Evolutionary conservation across 2,113 vertebrate genomes (phyloP).

Genomic region (Polypterus senegalus): DNA sequence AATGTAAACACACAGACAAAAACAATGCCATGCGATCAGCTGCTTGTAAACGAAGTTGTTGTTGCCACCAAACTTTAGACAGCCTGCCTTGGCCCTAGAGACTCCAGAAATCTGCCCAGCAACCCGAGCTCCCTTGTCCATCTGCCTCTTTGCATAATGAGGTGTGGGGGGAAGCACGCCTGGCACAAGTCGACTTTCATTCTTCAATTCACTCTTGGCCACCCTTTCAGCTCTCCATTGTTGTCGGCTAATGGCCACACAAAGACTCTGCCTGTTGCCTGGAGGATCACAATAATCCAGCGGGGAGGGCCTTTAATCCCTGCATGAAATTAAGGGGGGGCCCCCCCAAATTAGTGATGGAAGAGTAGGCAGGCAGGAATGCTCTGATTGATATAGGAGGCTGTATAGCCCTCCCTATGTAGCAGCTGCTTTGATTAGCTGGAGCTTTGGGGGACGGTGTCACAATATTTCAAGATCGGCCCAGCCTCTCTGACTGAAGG

Average conservation of each 20-base stretch:
- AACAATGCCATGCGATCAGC: constrained; percentile 1
- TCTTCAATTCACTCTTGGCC: constrained; percentile 43
- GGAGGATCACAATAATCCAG: constrained; percentile 32
- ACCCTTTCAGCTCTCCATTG: constrained; percentile 53
- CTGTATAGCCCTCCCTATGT: constrained; percentile 31
- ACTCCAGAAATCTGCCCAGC: constrained; percentile 44
- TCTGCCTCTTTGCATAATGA: constrained; percentile 54
- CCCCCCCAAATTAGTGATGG: constrained; percentile 44
- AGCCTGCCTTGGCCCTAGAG: constrained; percentile 4
- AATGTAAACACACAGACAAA: too few relatives aligned
- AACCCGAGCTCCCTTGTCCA: constrained; percentile 59
- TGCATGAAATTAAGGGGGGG: constrained; percentile 37
- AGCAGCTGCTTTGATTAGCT: constrained; percentile 43
- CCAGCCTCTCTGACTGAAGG: not conserved
- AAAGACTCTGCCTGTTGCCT: constrained; percentile 53
- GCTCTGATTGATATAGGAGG: constrained; percentile 28
- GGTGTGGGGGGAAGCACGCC: constrained; percentile 22
- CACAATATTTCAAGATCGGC: constrained; percentile 40
- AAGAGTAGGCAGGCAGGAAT: constrained; percentile 34
- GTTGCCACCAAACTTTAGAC: constrained; percentile 13
- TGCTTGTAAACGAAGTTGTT: constrained; percentile 5
- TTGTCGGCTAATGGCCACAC: constrained; percentile 54
- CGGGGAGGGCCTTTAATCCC: constrained; percentile 34
- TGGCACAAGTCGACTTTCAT: constrained; percentile 52
- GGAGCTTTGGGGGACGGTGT: constrained; percentile 37